Conservation (phyloP, 2,113 vertebrate species). For the Nerophis lumbriciformis region DNA sequence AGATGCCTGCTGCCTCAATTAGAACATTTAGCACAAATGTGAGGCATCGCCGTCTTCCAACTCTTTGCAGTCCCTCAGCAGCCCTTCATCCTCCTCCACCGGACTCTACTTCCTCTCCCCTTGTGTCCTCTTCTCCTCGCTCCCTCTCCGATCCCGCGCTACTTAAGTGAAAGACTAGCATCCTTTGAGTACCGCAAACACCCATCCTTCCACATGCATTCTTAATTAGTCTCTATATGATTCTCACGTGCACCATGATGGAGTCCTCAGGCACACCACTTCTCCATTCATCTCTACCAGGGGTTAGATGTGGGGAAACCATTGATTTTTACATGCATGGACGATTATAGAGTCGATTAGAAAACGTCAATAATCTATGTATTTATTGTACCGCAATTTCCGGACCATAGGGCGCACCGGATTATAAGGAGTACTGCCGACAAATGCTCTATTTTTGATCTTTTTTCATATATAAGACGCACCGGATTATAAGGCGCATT, state of each 20-base stretch:
- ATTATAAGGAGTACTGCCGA: no score
- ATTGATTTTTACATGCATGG: no score
- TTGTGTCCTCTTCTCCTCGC: slow-evolving; percentile 24
- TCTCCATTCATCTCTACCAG: slow-evolving; percentile 1
- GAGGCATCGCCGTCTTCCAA: slow-evolving; percentile 10
- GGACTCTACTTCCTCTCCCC: not conserved
- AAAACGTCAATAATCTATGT: no score
- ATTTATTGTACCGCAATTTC: no score
- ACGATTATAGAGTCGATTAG: no score
- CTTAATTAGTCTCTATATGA: slow-evolving; percentile 18
- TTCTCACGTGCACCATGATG: not conserved
- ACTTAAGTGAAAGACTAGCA: slow-evolving; percentile 30
- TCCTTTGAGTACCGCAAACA: slow-evolving; percentile 30
- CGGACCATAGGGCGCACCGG: no score
- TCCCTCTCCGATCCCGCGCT: slow-evolving; percentile 13
- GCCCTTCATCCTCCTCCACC: not conserved
- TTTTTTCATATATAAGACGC: no score
- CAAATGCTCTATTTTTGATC: no score
- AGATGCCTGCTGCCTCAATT: slow-evolving; percentile 19
- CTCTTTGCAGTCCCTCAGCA: not conserved
- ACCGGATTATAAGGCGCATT: no score
- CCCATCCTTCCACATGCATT: not conserved
- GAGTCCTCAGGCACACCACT: not conserved
- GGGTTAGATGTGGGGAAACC: no score
- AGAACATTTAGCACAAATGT: slow-evolving; percentile 30